Conservation (phyloP, 30 jellyfish, hydroid and myxozoan species). For the Mastigias papua region DNA sequence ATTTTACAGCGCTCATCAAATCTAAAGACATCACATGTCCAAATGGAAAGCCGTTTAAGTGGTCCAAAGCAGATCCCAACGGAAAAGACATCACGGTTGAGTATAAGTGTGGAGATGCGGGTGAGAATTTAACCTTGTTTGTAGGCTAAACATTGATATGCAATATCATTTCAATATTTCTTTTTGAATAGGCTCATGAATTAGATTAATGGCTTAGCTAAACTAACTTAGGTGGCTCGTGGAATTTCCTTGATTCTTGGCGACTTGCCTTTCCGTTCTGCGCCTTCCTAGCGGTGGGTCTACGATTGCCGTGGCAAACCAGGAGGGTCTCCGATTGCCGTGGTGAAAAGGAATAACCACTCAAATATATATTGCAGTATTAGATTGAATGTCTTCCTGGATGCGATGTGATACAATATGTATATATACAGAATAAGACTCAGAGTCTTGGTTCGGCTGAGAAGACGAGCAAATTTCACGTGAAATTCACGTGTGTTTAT, state of each 20-base stretch:
- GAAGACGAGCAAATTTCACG: too few relatives aligned
- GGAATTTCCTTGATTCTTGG: not conserved
- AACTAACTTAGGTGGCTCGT: not conserved
- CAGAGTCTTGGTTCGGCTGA: too few relatives aligned
- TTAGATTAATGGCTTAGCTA: not conserved
- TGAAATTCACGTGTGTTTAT: not conserved
- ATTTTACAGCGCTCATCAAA: conserved; percentile 27
- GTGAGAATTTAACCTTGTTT: conserved; percentile 2
- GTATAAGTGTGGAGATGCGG: conserved; percentile 67
- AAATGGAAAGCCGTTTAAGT: conserved; percentile 54
- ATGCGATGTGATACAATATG: not conserved
- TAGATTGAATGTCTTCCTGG: not conserved
- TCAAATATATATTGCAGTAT: not conserved
- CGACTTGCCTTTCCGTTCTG: not conserved
- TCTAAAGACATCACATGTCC: conserved; percentile 50
- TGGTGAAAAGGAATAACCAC: not conserved
- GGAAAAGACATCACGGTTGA: conserved; percentile 39
- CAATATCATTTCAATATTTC: not conserved
- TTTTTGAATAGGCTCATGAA: not conserved
- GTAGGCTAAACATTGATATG: not conserved
- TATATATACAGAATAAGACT: too few relatives aligned
- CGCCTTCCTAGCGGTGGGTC: not conserved
- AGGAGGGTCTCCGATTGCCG: not conserved
- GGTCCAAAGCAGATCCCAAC: conserved; percentile 75
- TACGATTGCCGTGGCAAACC: not conserved